Base-by-base conservation (phyloP, 1,140 invertebrate genomes). In the Olivierus martensii region DNA sequence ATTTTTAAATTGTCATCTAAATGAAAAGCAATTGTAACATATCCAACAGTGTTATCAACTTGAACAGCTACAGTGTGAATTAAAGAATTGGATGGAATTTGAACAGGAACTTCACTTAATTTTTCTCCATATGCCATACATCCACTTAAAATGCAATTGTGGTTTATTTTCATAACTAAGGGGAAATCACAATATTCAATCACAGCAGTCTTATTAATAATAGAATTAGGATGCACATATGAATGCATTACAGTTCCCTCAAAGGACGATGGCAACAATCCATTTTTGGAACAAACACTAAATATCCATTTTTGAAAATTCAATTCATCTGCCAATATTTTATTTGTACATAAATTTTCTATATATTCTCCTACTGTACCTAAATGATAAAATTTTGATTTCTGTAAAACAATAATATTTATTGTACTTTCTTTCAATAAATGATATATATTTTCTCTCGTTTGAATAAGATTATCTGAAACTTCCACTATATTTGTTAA, bases 311-410 rank as follows among this genome's bases (percentile, higher is more conserved):
- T 50, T 9, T 22, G 17, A 52, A 64, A 64, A 15, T 55, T 50
- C 49, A 72, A 53, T 19, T 66, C 62, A 17, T 58, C 42, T 49
- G 62, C 60, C 48, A 73, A 65, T 17, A 46, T 52, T 9, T 46
- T 48, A 57, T 66, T 59, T 17, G 57, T 55, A 44, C 65, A 67
- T 22, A 68, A 65, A 55, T 69, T 64, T 17, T 69, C 52, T 21
- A 73, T 52, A 49, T 72, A 70, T 60, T 75, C 73, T 14, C 62
- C 58, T 48, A 70, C 69, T 5, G 72, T 73, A 17, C 73, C 73
- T 41, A 74, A 66, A 59, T 75, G 73, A 51, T 71, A 66, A 59
- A 74, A 75, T 22, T 65, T 64, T 3, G 73, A 74, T 11, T 64
- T 50, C 50, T 70, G 68, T 44, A 75, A 57, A 2, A 69, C 54